Evolutionary conservation across 2,888 invertebrate genomes (phyloP).

Genomic region (Hanleya hanleyi): DNA sequence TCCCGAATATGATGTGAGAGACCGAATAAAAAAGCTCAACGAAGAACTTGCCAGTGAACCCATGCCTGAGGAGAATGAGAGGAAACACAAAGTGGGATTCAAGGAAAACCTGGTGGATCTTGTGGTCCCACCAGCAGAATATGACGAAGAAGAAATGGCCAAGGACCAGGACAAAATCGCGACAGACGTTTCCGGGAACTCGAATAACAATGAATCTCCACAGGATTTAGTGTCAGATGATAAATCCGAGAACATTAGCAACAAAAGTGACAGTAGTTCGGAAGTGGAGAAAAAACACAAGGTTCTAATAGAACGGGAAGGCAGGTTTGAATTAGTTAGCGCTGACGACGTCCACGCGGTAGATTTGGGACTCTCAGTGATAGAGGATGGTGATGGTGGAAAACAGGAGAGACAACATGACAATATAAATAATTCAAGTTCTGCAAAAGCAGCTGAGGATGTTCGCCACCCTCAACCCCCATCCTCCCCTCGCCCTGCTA

Average conservation of each 20-base stretch:
- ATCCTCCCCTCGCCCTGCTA: background rate
- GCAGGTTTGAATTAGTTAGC: constrained; percentile 65
- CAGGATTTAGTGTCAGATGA: background rate
- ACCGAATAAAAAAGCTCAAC: constrained; percentile 65
- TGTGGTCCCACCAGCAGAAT: constrained; percentile 65
- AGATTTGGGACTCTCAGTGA: constrained; percentile 32
- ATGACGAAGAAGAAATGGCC: constrained; percentile 56
- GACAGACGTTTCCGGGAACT: background rate
- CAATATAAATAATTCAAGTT: background rate
- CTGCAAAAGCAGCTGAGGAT: background rate
- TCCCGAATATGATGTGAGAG: constrained; percentile 69
- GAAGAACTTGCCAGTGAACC: constrained; percentile 67
- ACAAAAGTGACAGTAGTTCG: no score
- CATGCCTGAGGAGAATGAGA: constrained; percentile 52
- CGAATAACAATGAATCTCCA: background rate
- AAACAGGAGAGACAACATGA: background rate
- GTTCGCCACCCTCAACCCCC: background rate
- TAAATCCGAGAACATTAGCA: background rate
- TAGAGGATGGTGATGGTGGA: background rate
- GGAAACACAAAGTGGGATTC: constrained; percentile 63
- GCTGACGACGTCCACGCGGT: constrained; percentile 62
- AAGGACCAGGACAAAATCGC: constrained; percentile 11
- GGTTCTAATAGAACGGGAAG: constrained; percentile 67
- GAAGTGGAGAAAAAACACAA: constrained; percentile 49
- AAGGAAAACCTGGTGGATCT: constrained; percentile 66